Evolutionary conservation across 2,888 invertebrate genomes (phyloP).

Genomic region (Caenorhabditis imperialis): DNA sequence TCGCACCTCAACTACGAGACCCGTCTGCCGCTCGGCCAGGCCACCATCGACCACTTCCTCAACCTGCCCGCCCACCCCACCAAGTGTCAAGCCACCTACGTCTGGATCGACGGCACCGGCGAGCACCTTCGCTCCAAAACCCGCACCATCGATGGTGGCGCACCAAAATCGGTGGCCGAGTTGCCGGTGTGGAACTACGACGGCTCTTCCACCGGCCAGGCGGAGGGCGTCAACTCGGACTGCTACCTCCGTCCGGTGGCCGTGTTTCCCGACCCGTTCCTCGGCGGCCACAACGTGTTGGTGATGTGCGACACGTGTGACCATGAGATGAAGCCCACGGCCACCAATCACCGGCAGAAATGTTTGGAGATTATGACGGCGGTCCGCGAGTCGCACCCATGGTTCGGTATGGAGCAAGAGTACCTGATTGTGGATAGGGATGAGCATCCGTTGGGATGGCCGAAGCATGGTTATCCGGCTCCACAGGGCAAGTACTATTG

Average conservation of each 20-base stretch:
- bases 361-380: constrained; percentile 79
- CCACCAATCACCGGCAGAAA: constrained; percentile 79
- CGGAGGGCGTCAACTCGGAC: constrained; percentile 78
- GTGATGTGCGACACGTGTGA: constrained; percentile 83
- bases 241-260: constrained; percentile 77
- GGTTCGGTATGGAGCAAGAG: constrained; percentile 81
- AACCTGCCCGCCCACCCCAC: constrained; percentile 60
- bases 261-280: constrained; percentile 73
- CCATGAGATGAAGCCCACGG: constrained; percentile 88
- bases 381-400: constrained; percentile 78
- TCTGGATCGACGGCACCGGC: constrained; percentile 97
- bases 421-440: constrained; percentile 80
- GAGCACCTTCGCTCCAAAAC: constrained; percentile 90
- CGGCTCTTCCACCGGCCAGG: constrained; percentile 91
- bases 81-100: constrained; percentile 84
- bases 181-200: constrained; percentile 94
- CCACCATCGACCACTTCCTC: constrained; percentile 60
- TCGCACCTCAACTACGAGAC: constrained; percentile 52
- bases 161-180: constrained; percentile 83
- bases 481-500: constrained; percentile 86
- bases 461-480: constrained; percentile 75
- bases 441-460: constrained; percentile 76
- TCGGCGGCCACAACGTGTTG: constrained; percentile 66
- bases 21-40: constrained; percentile 58
- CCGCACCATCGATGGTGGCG: constrained; percentile 84